Evolutionary conservation across 2,888 invertebrate species (phyloP).

Genomic region (Trachelus tabidus): DNA sequence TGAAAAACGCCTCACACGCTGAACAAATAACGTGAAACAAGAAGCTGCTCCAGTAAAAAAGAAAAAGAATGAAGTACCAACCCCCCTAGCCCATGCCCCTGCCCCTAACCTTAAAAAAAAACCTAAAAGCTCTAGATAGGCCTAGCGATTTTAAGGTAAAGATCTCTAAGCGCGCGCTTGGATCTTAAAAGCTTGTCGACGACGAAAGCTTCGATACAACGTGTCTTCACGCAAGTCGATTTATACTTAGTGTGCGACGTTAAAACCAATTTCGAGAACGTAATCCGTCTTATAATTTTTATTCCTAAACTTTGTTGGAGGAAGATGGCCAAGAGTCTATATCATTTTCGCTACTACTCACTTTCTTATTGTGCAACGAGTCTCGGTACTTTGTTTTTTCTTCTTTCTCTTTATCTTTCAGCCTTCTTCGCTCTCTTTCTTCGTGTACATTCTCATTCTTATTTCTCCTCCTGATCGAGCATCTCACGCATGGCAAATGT

Average conservation of each 20-base stretch:
- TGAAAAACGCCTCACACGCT: conserved; percentile 42
- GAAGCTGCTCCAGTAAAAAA: conserved; percentile 9
- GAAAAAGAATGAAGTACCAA: conserved; percentile 25
- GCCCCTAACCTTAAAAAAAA: not conserved
- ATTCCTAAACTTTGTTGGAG: not conserved
- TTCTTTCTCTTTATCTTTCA: not conserved
- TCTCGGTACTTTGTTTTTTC: conserved; percentile 25
- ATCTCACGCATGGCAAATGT: not conserved
- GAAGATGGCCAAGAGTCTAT: not conserved
- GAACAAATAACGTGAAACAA: conserved; percentile 22
- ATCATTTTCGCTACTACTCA: conserved; percentile 32
- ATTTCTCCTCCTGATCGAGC: not conserved
- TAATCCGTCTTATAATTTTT: not conserved
- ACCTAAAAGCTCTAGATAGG: conserved; percentile 7
- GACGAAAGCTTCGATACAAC: not conserved
- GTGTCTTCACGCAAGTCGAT: not conserved
- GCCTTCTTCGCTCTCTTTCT: not conserved
- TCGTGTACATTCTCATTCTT: not conserved
- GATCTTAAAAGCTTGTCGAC: conserved; percentile 13
- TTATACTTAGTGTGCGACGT: not conserved
- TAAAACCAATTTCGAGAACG: not conserved
- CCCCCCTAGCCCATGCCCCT: conserved; percentile 11
- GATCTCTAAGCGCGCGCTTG: conserved; percentile 35
- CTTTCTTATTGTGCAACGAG: conserved; percentile 30
- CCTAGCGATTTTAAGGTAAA: conserved; percentile 38